These are phyloP conservation scores for Rhopalosiphum maidis DNA, from an alignment of 1,140 invertebrate genomes.

Conservation along the genomic window DNA sequence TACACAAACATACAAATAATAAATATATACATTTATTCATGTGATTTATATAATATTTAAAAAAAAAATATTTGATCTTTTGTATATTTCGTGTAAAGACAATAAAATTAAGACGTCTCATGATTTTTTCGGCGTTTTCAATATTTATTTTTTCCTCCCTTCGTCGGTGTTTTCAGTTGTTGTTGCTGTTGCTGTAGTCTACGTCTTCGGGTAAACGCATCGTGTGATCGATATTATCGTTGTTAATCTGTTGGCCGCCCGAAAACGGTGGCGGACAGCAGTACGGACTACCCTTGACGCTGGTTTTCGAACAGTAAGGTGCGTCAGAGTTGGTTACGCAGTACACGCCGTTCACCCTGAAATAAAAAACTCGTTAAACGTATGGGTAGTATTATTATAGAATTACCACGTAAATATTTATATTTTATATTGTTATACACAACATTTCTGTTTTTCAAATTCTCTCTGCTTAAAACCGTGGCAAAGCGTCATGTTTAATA, in stretches of 20 bases:
- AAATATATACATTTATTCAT: not conserved
- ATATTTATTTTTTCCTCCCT: not conserved
- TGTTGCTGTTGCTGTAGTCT: no score
- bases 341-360: slow-evolving; percentile 71
- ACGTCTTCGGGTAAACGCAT: not conserved
- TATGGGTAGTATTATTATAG: no score
- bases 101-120: slow-evolving; percentile 48
- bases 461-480: no score
- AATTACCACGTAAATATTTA: no score
- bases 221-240: not conserved
- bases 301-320: slow-evolving; percentile 71
- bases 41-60: not conserved
- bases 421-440: no score
- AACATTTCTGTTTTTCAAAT: no score
- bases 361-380: not conserved
- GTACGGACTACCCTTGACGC: slow-evolving; percentile 69
- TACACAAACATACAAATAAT: not conserved
- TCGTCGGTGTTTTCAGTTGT: not conserved
- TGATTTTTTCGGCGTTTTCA: not conserved
- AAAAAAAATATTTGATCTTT: slow-evolving; percentile 6
- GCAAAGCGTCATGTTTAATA: no score
- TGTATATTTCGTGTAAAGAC: slow-evolving; percentile 50
- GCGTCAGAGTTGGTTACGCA: slow-evolving; percentile 69
- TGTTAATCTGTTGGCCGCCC: not conserved
- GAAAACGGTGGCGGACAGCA: slow-evolving; percentile 66